Percentiles rank a stretch among this genome's conserved stretches.
Evolutionary conservation across 1,140 invertebrate genomes (phyloP).

Genomic region (Cyrtorhinus lividipennis): DNA sequence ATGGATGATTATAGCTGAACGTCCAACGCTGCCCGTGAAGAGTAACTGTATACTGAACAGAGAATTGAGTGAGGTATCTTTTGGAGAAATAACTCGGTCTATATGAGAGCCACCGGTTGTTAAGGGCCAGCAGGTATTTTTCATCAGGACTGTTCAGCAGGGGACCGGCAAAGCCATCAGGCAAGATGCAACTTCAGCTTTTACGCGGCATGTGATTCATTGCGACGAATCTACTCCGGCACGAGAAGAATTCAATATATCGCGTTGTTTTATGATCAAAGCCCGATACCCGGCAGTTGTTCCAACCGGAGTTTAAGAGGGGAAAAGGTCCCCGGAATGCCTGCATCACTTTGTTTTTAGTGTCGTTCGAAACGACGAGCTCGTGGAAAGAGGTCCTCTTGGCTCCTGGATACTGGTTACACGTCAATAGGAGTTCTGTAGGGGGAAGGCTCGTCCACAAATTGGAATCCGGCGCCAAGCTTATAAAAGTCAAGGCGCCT

Average conservation of each 20-base stretch:
- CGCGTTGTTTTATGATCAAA: background rate
- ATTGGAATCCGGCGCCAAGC: slow-evolving; percentile 6
- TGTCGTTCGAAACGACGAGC: background rate
- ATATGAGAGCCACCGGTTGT: too few species aligned
- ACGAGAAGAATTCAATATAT: background rate
- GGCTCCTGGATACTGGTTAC: background rate
- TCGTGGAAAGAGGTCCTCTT: background rate
- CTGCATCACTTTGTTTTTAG: slow-evolving; percentile 6
- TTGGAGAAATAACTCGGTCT: too few species aligned
- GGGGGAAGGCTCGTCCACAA: background rate
- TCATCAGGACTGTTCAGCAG: too few species aligned
- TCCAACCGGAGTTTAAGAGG: background rate
- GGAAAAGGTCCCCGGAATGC: background rate
- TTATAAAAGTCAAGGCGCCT: slow-evolving; percentile 6
- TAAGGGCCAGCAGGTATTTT: too few species aligned
- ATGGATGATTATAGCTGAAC: too few species aligned
- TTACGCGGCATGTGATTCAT: background rate
- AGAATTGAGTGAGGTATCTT: too few species aligned
- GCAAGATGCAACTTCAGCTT: too few species aligned
- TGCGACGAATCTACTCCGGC: background rate
- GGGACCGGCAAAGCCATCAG: too few species aligned
- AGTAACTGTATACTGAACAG: too few species aligned
- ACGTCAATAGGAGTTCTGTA: background rate
- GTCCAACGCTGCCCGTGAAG: too few species aligned
- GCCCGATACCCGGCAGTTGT: background rate